Base-by-base conservation (phyloP, 1,140 invertebrate species). In the Anastrepha ludens region DNA sequence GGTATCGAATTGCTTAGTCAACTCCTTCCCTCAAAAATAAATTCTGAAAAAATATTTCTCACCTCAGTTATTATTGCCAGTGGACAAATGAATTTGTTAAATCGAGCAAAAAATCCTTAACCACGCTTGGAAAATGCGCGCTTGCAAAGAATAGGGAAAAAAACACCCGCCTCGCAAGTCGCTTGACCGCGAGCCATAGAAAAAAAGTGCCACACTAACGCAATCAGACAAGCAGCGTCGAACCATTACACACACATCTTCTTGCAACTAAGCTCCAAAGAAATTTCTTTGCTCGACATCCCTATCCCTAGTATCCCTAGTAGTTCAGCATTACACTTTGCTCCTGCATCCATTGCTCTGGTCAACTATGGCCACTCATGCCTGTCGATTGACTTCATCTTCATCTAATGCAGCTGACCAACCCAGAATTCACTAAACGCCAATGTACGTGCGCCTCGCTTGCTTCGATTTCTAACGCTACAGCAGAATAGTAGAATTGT, bases 351-450 rank as follows among this genome's bases (percentile, higher is more conserved):
- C 50, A 8, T 55, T 55, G 11, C 11, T 6, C 67, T 17, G 39
- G 39, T 74, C 67, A 74, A 47, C 67, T 74, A 74, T 67, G 64
- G 17, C 3, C 67, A 74, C 67, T 74, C 67, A 74, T 41, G 67
- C 67, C 44, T 74, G 67, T 74, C 67, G 67, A 74, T 74, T 74
- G 67, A 74, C 67, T 74, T 74, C 41, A 47, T 44, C 67, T 74
- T 47, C 67, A 74, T 44, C 67, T 74, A 44, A 74, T 44, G 67
- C 67, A 74, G 41, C 15, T 74, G 67, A 74, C 67, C 67, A 74
- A 15, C 67, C 4, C 39, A 47, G 17, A 44, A 44, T 44, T 44
- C 67, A 39, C 67, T 74, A 74, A 74, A 74, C 67, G 41, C 41
- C 67, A 74, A 74, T 74, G 39, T 9, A 44, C 67, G 67, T 13